Evolutionary conservation across 30 jellyfish, hydroid and myxozoan species (phyloP), one percentile per base, ranked within the genome.

Genomic region (Hydractinia echinata): DNA sequence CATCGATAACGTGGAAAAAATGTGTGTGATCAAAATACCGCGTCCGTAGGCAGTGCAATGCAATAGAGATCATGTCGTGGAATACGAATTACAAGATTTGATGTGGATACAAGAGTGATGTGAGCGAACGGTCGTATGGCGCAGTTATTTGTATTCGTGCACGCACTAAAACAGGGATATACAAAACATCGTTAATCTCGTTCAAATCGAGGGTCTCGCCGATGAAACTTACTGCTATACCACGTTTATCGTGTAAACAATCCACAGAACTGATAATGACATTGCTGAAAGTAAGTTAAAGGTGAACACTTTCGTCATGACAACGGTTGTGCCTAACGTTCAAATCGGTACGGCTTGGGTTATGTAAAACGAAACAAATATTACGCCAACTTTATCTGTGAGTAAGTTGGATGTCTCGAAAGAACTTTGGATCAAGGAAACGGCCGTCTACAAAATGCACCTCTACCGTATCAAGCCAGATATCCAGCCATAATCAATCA

Each of bases 141-240:
- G 68, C 68, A 9, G 10, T 10, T n/a, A 56, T 56, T n/a, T 56
- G n/a, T n/a, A 10, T 56, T n/a, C 10, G n/a, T 9, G 10, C 68
- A 56, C 10, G 10, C 10, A 10, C 10, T n/a, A n/a, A 56, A 56
- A 9, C 68, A 9, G 68, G 68, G n/a, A 9, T 9, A 56, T 9
- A 9, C n/a, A n/a, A 56, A 9, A n/a, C 68, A 56, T 5, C 15
- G 30, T 10, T 81, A 1, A 51, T 81, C n/a, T 66, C 82, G 54
- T 70, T 39, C 11, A 30, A 67, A 30, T 9, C 79, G 10, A 10
- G 79, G 11, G 79, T 67, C 19, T 16, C 79, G 10, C 79, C 79
- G 30, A 14, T 67, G 50, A 19, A 67, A 39, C 50, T 9, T 9
- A 10, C 9, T 9, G 19, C 55, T 67, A 14, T 67, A 30, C 79